Base-by-base conservation (phyloP, 2,113 vertebrate species). In the Suncus etruscus region DNA sequence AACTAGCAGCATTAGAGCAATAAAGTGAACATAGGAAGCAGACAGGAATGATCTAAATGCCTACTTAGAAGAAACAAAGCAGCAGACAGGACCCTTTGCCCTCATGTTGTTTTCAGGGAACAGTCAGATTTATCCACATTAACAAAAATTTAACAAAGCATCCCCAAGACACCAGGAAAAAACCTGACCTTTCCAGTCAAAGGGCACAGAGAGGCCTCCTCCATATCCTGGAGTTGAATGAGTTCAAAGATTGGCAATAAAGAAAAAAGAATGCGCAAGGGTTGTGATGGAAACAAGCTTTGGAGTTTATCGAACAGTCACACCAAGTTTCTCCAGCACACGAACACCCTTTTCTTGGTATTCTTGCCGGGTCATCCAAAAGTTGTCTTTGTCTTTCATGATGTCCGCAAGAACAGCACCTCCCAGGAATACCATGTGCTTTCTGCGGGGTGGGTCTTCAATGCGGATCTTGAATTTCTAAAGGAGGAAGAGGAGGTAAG, bases 301-400 rank as follows among this genome's bases (percentile, higher is more conserved):
- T 96, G 92, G 95, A 97, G 96, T 98, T 98, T 99, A 99, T 99
- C 99, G 99, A 97, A 99, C 99, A 94, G 99, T 99, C 98, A 99
- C 99, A 74, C 99, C 99, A 3, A 99, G 99, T 97, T 99, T 99
- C 98, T 99, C 99, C 95, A 99, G 98, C 96, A 99, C 99, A 11
- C 98, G 99, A 77, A 99, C 98, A 70, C 99, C 99, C 96, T 99
- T 99, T 95, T 99, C 99, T 95, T 99, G 97, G 97, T 99, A 99
- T 95, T 99, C 99, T 96, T 99, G 98, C 73, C 99, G 97, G 93
- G 99, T 99, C 98, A 99, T 99, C 99, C 99, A 99, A 98, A 99
- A 99, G 98, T 99, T 99, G 98, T 99, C 99, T 98, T 99, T 99
- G 98, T 99, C 99, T 97, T 99, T 99, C 99, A 99, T 99, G 98